Base-by-base conservation (phyloP, 2,797 vertebrate genomes). In the Oryzias sinensis region DNA sequence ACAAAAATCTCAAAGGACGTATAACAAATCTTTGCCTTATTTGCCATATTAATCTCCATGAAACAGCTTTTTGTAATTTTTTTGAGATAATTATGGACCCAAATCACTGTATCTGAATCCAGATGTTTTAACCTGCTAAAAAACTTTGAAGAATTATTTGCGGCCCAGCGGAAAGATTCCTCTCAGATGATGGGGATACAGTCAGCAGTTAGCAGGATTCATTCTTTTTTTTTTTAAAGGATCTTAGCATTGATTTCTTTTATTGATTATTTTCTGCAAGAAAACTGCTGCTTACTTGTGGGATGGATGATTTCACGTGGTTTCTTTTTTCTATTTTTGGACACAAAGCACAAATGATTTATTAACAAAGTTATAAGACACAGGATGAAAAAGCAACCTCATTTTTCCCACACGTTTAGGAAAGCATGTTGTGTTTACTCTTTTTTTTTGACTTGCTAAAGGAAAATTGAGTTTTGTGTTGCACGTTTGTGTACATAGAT, bases 371-470 rank as follows among this genome's bases (percentile, higher is more conserved):
- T 42, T 29, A 42, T 29, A 62, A 57, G 41, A 68, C 16, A 22
- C 48, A 22, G 14, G 20, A 44, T n/a, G 13, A 3, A 29, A 44
- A 37, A 14, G 16, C n/a, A 49, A 43, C 40, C 41, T 20, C 29
- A 41, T 5, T 5, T 13, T 4, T 14, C 15, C 9, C 14, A 40
- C n/a, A 27, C 5, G 50, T 8, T 25, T n/a, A 46, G 18, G 29
- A 2, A 17, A 29, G 51, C 56, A 53, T 43, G 45, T 47, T 50
- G 18, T 41, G 42, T 62, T 56, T 59, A 45, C 52, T 64, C 29
- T 4, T 24, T 29, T 47, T 37, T 54, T 72, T 78, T 82, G 69
- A 60, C 72, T 55, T 58, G 76, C 57, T 62, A 54, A 63, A 43
- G 18, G 44, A 51, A 18, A 17, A 15, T 54, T 49, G 65, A 40